These are phyloP conservation scores for Brachionus asplanchnoidis DNA, from an alignment of 1,140 invertebrate genomes.

Conservation along the genomic window DNA sequence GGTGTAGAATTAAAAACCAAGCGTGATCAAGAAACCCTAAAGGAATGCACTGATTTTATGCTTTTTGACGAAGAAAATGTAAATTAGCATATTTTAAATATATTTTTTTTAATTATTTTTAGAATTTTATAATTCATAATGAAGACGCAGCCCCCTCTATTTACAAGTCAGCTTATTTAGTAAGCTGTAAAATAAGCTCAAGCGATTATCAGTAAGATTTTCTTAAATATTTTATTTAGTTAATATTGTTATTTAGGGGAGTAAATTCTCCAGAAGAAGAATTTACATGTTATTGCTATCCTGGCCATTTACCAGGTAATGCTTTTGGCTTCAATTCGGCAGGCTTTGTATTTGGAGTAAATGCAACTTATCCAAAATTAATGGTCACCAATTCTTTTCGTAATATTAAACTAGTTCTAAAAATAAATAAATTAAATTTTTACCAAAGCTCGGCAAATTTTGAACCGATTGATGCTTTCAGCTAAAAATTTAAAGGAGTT, in stretches of 20 bases:
- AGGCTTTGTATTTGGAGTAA: not conserved
- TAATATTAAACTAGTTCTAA: not conserved
- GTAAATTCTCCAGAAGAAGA: constrained; percentile 3
- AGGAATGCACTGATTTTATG: constrained; percentile 12
- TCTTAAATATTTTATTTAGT: not conserved
- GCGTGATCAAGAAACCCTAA: not conserved
- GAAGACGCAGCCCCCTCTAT: not conserved
- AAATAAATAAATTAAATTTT: not conserved
- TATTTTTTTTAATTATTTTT: not conserved
- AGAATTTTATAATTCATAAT: constrained; percentile 37
- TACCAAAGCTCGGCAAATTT: constrained; percentile 13
- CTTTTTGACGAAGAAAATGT: constrained; percentile 20
- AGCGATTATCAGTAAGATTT: not conserved
- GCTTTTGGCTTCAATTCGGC: constrained; percentile 21
- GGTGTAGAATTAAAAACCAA: not conserved
- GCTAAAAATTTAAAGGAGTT: constrained; percentile 10
- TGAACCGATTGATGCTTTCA: constrained; percentile 25
- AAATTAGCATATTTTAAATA: not conserved
- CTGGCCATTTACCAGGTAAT: constrained; percentile 36
- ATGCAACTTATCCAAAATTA: constrained; percentile 22
- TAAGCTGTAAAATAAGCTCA: constrained; percentile 1
- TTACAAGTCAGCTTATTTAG: constrained; percentile 12
- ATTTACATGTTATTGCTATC: constrained; percentile 41
- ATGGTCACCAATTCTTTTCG: not conserved
- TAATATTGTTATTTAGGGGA: not conserved